Conservation (phyloP, 2,888 invertebrate species). For the Podabrus alpinus region DNA sequence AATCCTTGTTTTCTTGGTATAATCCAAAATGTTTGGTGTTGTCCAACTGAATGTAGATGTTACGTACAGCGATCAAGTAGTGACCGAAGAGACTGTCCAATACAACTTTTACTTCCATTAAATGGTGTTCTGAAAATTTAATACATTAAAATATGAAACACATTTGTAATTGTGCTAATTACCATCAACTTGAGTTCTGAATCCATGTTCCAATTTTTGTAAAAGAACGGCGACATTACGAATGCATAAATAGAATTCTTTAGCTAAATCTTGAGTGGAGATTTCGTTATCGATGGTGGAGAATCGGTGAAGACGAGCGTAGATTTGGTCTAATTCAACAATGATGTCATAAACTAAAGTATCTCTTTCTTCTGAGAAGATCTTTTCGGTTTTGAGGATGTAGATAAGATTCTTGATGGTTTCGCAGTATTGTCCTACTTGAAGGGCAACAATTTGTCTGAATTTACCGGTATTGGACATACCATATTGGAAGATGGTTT, state of each 20-base stretch:
- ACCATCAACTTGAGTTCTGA: background rate
- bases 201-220: background rate
- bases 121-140: background rate
- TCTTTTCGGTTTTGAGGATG: slow-evolving; percentile 7
- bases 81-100: slow-evolving; percentile 11
- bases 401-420: slow-evolving; percentile 14
- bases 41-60: slow-evolving; percentile 10
- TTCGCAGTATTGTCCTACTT: slow-evolving; percentile 18
- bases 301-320: slow-evolving; percentile 2
- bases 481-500: background rate
- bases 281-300: background rate
- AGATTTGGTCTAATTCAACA: background rate
- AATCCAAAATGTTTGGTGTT: slow-evolving; percentile 3
- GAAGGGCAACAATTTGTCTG: slow-evolving; percentile 11
- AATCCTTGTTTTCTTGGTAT: slow-evolving; percentile 1
- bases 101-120: background rate
- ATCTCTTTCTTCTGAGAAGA: background rate
- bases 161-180: background rate
- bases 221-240: background rate
- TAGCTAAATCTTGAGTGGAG: background rate
- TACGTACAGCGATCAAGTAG: slow-evolving; percentile 10
- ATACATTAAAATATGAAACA: background rate
- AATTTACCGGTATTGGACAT: background rate
- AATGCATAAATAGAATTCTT: background rate
- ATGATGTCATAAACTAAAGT: background rate